Evolutionary conservation across 2,797 vertebrate genomes (phyloP).

Genomic region (Aldrovandia affinis): DNA sequence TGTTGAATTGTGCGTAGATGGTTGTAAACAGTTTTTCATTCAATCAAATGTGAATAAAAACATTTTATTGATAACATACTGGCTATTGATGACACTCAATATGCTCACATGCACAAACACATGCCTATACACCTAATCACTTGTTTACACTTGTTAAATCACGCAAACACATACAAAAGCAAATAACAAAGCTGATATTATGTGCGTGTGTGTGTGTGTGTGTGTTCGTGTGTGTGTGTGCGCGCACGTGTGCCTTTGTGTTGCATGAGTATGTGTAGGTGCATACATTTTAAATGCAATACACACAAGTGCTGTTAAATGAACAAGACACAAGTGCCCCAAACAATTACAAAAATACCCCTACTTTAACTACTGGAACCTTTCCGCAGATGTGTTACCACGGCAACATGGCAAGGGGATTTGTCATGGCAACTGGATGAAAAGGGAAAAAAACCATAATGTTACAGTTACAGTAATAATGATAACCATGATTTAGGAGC

Average conservation of each 20-base stretch:
- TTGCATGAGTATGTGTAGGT: neutral
- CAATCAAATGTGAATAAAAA: neutral
- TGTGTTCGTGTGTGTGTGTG: neutral
- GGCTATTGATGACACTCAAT: neutral
- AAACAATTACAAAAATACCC: neutral
- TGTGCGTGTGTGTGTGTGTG: neutral
- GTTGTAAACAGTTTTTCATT: conserved; percentile 29
- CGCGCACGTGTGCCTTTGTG: too few relatives aligned
- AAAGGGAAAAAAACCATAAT: neutral
- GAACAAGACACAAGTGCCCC: neutral
- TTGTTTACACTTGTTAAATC: neutral
- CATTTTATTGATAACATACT: neutral
- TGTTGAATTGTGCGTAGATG: neutral
- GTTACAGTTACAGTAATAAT: neutral
- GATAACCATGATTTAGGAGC: neutral
- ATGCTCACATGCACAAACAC: neutral
- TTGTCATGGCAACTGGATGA: conserved; percentile 16
- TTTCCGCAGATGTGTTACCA: neutral
- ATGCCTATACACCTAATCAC: neutral
- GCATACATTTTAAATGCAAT: neutral
- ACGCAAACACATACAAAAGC: neutral
- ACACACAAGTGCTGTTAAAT: too few relatives aligned
- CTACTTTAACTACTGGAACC: conserved; percentile 1
- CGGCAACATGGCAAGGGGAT: neutral
- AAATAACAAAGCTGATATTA: neutral